Evolutionary conservation across 1,140 invertebrate genomes (phyloP).

Genomic region (Pogonus chalceus): DNA sequence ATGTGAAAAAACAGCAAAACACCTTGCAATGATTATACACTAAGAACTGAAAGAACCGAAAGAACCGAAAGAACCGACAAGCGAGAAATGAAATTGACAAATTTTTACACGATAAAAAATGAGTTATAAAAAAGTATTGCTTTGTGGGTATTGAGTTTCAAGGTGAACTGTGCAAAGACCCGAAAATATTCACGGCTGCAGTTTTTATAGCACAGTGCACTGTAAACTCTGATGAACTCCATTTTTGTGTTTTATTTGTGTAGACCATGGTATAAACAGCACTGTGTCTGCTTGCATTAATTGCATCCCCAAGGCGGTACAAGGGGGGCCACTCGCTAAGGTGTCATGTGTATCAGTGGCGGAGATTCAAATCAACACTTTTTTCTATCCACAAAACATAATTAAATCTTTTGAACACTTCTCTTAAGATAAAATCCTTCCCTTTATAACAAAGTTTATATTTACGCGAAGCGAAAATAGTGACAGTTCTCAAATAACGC

Average conservation of each 20-base stretch:
- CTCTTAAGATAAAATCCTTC: not conserved
- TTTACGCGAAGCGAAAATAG: constrained; percentile 10
- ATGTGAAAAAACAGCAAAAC: not conserved
- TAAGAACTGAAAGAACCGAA: no score
- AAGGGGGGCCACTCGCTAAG: constrained; percentile 8
- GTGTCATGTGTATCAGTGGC: not conserved
- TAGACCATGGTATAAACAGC: constrained; percentile 13
- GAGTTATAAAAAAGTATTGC: not conserved
- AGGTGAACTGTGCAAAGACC: constrained; percentile 1
- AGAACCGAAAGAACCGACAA: no score
- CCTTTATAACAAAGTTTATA: constrained; percentile 5
- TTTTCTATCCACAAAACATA: not conserved
- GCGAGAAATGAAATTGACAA: not conserved
- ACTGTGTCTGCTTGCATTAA: constrained; percentile 27
- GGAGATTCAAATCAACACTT: not conserved
- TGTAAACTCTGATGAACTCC: constrained; percentile 21
- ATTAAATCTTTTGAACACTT: constrained; percentile 10
- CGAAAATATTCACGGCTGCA: not conserved
- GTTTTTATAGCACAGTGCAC: not conserved
- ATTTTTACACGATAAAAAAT: not conserved
- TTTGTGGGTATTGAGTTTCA: not conserved
- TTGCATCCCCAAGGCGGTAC: constrained; percentile 22
- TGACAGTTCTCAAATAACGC: no score
- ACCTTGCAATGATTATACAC: not conserved
- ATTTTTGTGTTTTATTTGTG: constrained; percentile 24